Conservation (phyloP, 2,113 vertebrate genomes). For the Vidua macroura region DNA sequence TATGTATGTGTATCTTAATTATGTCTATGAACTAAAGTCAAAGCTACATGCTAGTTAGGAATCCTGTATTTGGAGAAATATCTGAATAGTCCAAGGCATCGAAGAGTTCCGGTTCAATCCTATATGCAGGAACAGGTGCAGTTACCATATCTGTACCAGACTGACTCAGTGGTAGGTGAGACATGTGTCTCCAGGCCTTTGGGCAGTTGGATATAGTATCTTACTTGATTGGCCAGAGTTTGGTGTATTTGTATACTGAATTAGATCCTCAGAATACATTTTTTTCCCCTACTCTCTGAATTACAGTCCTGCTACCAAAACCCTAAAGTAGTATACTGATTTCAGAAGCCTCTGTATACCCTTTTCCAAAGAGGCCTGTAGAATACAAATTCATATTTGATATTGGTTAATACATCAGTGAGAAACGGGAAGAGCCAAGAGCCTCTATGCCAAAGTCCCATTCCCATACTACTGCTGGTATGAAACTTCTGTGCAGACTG, state of each 20-base stretch:
- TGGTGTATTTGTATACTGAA: neutral
- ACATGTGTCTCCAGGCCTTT: neutral
- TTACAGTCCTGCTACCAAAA: neutral
- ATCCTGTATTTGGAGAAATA: neutral
- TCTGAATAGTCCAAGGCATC: neutral
- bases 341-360: neutral
- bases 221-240: neutral
- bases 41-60: neutral
- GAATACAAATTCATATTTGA: neutral
- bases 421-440: neutral
- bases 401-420: neutral
- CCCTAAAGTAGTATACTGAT: neutral
- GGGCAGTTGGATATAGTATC: neutral
- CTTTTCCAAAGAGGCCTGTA: neutral
- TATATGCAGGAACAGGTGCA: neutral
- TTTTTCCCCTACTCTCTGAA: neutral
- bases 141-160: neutral
- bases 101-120: neutral
- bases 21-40: neutral
- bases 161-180: neutral
- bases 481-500: neutral
- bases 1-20: neutral
- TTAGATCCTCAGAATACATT: neutral
- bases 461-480: neutral
- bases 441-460: neutral